Percentiles rank a stretch among this genome's conserved stretches.
Evolutionary conservation across 2,888 invertebrate genomes (phyloP).

Genomic region (Sinhomidia bicolor): DNA sequence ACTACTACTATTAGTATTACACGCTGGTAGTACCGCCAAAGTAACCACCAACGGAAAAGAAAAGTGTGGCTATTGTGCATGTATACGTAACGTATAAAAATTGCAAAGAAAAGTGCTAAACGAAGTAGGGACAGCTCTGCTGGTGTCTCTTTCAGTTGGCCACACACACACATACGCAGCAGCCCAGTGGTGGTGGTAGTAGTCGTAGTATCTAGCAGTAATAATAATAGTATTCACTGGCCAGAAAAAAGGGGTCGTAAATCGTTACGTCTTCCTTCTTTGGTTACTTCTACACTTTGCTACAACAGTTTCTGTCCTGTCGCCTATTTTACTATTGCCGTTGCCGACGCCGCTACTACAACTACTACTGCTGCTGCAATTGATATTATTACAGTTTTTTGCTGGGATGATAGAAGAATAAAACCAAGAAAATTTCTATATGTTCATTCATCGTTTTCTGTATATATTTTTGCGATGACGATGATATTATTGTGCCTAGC

Average conservation of each 20-base stretch:
- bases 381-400: conserved; percentile 45
- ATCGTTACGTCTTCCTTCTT: conserved; percentile 66
- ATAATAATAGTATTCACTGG: conserved; percentile 59
- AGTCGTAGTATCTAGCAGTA: conserved; percentile 16
- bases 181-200: background rate
- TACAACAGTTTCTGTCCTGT: background rate
- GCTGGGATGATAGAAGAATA: background rate
- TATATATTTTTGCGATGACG: conserved; percentile 6
- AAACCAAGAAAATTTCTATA: background rate
- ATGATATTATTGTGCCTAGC: background rate
- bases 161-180: background rate
- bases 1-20: too few relatives aligned
- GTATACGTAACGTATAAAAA: conserved; percentile 3
- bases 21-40: too few relatives aligned
- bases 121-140: conserved; percentile 40
- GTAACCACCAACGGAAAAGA: too few relatives aligned
- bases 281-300: conserved; percentile 34
- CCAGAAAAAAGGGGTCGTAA: conserved; percentile 71
- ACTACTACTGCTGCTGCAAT: background rate
- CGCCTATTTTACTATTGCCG: background rate
- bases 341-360: background rate
- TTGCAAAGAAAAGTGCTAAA: conserved; percentile 60
- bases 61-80: background rate
- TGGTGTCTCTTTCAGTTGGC: background rate
- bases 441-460: background rate